Percentiles rank a stretch among this genome's conserved stretches.
These are phyloP conservation scores for Paratrypauchen microcephalus DNA, from an alignment of 2,797 vertebrate genomes.

Conservation along the genomic window DNA sequence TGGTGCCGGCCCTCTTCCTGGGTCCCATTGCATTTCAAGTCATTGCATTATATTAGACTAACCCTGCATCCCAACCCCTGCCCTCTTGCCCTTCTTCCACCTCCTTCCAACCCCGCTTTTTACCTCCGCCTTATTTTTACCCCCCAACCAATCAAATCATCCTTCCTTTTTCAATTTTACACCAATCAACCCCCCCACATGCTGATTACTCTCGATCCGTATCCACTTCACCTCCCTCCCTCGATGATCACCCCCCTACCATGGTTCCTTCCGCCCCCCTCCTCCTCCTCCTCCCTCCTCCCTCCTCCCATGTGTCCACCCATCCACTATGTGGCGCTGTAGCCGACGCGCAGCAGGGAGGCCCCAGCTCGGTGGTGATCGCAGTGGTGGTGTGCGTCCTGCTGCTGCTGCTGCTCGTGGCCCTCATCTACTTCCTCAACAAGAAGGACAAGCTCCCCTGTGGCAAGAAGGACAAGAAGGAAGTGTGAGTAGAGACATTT, in stretches of 20 bases:
- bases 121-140: conserved; percentile 9
- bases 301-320: conserved; percentile 48
- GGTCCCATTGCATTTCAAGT: conserved; percentile 62
- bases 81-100: conserved; percentile 37
- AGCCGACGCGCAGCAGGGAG: conserved; percentile 79
- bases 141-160: conserved; percentile 40
- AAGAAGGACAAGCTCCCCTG: conserved; percentile 83
- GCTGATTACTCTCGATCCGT: conserved; percentile 36
- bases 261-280: conserved; percentile 10
- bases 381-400: conserved; percentile 89
- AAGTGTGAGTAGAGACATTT: conserved; percentile 75
- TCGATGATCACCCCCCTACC: conserved; percentile 22
- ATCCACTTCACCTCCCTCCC: conserved; percentile 18
- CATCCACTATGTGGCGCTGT: conserved; percentile 46
- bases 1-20: conserved; percentile 50
- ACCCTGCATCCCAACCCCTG: conserved; percentile 57
- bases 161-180: conserved; percentile 8
- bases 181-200: conserved; percentile 17
- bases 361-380: conserved; percentile 82
- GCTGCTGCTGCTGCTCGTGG: conserved; percentile 86
- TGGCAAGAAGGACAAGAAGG: conserved; percentile 76
- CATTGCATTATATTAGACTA: conserved; percentile 62
- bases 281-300: conserved; percentile 1
- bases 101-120: conserved; percentile 28
- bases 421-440: conserved; percentile 84